Base-by-base conservation (phyloP, 2,113 vertebrate genomes). In the Oophaga pumilio region DNA sequence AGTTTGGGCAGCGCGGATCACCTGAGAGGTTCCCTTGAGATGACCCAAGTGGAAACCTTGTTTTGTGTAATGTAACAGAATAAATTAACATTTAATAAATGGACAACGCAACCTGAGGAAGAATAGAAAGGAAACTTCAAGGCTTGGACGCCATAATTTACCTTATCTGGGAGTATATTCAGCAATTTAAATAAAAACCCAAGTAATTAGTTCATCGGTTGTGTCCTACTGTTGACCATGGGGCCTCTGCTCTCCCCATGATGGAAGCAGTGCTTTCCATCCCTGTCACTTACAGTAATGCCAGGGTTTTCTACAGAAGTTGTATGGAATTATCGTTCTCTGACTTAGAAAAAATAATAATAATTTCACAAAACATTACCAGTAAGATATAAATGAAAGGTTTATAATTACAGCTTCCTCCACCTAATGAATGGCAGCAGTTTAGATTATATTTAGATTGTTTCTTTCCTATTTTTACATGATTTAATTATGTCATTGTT, bases 351-450 rank as follows among this genome's bases (percentile, higher is more conserved):
- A 49, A 50, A 74, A 73, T 68, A 68, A 33, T 49, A 74, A 74
- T 74, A 74, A 74, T 74, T 49, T 49, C 50, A 74, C 33, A 74
- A 74, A 74, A 49, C 71, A 50, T 50, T 74, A 49, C 33, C 71
- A 74, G 69, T 43, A 43, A 33, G 71, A 10, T 49, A 50, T 74
- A 74, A 74, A 49, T 50, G 17, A 22, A 33, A 74, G 49, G 33
- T 73, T 4, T 50, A 74, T 74, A 10, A 74, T 50, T 74, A 74
- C 22, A 6, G 28, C 26, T 11, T 50, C 17, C 8, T 50, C 33
- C 4, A 20, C 17, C 43, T 18, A 74, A 49, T 49, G 17, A 74
- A 74, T 74, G 71, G 69, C 9, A 17, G 13, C 1, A 14, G 66
- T 14, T 2, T 4, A 22, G 2, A 28, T 26, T 33, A 43, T 73